Base-by-base conservation (phyloP, 1,140 invertebrate species). In the Ceratosolen solmsi region DNA sequence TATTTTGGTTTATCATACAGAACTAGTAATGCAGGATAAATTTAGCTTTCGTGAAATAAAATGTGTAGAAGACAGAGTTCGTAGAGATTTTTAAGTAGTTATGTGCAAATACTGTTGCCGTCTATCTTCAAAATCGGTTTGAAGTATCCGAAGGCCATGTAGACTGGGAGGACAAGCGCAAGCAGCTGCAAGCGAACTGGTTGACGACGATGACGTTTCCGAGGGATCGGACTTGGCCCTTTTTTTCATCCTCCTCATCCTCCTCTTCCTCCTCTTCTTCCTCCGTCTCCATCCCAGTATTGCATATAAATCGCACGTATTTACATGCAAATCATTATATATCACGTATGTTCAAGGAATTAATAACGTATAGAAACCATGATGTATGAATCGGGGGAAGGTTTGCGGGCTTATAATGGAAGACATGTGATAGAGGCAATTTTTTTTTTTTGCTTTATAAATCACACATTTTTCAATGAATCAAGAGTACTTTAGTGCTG, bases 281-380 rank as follows among this genome's bases (percentile, higher is more conserved):
- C 11, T 22, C 20, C 17, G 9, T 3, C 3, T 4, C 51, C 71
- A 25, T 15, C 27, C n/a, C 22, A 25, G 56, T 56, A 63, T 25
- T 51, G 75, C 75, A 77, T 77, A 77, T 77, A 77, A 77, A 77
- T 77, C 58, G 75, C 15, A 11, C 27, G 41, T 46, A 77, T 77
- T 77, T 77, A 65, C 60, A 77, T 77, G 60, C 75, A 65, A 77
- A 77, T 77, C 41, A 51, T 77, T 65, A 65, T 38, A 60, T 58
- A 38, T 60, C 56, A 17, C 73, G 49, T 74, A 58, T 74, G 51
- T 63, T 51, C 56, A 7, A 17, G 20, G 56, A 76, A 76, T 76
- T 76, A 76, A 63, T 76, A 63, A 76, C 54, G 25, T n/a, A 46
- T n/a, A 20, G 56, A n/a, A 36, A 54, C 27, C 17, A 33, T 38